These are phyloP conservation scores for Heteromurus nitidus DNA, from an alignment of 2,888 invertebrate genomes.

Conservation along the genomic window DNA sequence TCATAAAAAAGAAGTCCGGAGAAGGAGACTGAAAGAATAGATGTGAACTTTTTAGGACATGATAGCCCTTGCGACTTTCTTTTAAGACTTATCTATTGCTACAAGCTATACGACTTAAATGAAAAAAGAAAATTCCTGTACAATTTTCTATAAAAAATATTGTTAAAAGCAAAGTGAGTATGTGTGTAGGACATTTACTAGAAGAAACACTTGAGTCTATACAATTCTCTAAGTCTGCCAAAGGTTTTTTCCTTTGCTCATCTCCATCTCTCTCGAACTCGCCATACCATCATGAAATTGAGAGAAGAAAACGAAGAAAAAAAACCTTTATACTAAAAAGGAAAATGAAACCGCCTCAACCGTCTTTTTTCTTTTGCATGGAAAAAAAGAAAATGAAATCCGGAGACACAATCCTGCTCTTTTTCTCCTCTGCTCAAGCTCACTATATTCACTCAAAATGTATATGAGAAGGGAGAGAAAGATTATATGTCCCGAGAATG, in stretches of 20 bases:
- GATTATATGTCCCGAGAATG: too few relatives aligned
- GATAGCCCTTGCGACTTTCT: slow-evolving; percentile 10
- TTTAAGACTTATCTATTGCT: background rate
- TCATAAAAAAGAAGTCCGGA: slow-evolving; percentile 27
- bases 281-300: too few relatives aligned
- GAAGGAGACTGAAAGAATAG: slow-evolving; percentile 12
- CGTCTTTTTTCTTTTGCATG: background rate
- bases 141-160: too few relatives aligned
- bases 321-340: too few relatives aligned
- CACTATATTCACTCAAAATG: slow-evolving; percentile 5
- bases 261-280: too few relatives aligned
- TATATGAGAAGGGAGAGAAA: background rate
- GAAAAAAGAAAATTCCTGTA: too few relatives aligned
- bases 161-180: too few relatives aligned
- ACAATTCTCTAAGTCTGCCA: background rate
- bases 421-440: background rate
- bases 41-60: slow-evolving; percentile 41
- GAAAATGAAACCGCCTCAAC: slow-evolving; percentile 4
- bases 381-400: slow-evolving; percentile 4
- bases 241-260: too few relatives aligned
- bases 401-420: background rate
- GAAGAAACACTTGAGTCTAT: background rate
- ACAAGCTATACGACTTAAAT: too few relatives aligned
- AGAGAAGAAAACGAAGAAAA: background rate
- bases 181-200: too few relatives aligned